Conservation (phyloP, 2,888 invertebrate genomes). For the Malacosoma neustria region DNA sequence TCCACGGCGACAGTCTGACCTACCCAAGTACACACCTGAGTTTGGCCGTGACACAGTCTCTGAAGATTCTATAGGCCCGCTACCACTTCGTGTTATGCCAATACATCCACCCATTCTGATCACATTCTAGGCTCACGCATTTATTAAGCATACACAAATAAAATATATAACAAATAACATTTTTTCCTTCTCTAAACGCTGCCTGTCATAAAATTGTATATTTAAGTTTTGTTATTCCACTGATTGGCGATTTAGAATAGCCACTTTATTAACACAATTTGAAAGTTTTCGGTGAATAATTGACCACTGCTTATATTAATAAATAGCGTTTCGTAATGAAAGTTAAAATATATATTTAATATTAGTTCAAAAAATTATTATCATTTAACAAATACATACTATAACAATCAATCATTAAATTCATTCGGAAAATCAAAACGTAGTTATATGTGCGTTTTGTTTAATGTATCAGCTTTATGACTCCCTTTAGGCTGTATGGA, state of each 20-base stretch:
- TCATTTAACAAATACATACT: too few relatives aligned
- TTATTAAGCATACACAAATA: conserved; percentile 64
- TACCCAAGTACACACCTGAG: conserved; percentile 77
- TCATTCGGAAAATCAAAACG: too few relatives aligned
- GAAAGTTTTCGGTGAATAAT: too few relatives aligned
- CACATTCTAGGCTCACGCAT: conserved; percentile 61
- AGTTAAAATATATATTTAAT: too few relatives aligned
- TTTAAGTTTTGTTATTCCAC: conserved; percentile 44
- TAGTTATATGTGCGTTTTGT: too few relatives aligned
- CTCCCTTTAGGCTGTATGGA: too few relatives aligned
- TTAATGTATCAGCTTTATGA: too few relatives aligned
- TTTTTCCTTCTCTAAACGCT: conserved; percentile 54
- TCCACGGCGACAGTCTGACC: conserved; percentile 40
- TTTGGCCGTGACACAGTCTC: conserved; percentile 87
- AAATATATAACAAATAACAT: conserved; percentile 67
- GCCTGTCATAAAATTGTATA: conserved; percentile 64
- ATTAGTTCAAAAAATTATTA: too few relatives aligned
- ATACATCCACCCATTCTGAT: conserved; percentile 92
- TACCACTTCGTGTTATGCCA: conserved; percentile 87
- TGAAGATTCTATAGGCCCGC: conserved; percentile 87
- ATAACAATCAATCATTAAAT: too few relatives aligned
- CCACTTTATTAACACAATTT: too few relatives aligned
- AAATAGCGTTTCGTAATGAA: too few relatives aligned
- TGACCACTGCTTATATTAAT: too few relatives aligned
- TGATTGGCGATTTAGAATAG: conserved; percentile 4